A percentile compares a stretch with the other conserved stretches of the same genome.
phyloP scores from a whole-genome alignment of 1,140 invertebrate species.

The Trachymyrmex cornetzi region DNA sequence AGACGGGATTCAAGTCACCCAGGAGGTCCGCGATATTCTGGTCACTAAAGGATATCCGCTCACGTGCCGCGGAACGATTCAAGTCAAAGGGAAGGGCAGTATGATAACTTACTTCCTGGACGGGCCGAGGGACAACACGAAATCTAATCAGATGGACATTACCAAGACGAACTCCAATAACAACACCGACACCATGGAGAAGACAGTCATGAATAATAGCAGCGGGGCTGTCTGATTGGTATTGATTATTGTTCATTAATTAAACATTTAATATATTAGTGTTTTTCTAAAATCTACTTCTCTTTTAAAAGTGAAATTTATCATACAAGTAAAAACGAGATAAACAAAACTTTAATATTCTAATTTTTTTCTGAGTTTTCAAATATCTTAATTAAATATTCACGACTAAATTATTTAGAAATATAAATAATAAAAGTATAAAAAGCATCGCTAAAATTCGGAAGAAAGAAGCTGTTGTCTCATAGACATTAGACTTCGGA shows the following conservation, averaged over 20 bases:
- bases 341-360: background rate
- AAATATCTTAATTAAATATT: background rate
- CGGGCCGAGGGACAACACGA: constrained; percentile 80
- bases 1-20: constrained; percentile 95
- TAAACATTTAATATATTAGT: background rate
- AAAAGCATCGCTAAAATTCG: background rate
- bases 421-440: background rate
- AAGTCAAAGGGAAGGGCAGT: constrained; percentile 97
- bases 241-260: constrained; percentile 2
- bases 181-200: constrained; percentile 48
- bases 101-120: constrained; percentile 97
- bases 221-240: constrained; percentile 45
- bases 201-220: background rate
- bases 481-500: background rate
- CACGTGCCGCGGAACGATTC: constrained; percentile 93
- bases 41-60: constrained; percentile 91
- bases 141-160: background rate
- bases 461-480: background rate
- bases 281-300: background rate
- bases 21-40: constrained; percentile 94
- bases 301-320: background rate
- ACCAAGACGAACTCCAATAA: constrained; percentile 68
- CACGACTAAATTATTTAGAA: background rate
- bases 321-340: too few species aligned
- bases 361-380: too few species aligned